These are phyloP conservation scores for Anoplius nigerrimus DNA, from an alignment of 2,888 invertebrate genomes.

Conservation along the genomic window DNA sequence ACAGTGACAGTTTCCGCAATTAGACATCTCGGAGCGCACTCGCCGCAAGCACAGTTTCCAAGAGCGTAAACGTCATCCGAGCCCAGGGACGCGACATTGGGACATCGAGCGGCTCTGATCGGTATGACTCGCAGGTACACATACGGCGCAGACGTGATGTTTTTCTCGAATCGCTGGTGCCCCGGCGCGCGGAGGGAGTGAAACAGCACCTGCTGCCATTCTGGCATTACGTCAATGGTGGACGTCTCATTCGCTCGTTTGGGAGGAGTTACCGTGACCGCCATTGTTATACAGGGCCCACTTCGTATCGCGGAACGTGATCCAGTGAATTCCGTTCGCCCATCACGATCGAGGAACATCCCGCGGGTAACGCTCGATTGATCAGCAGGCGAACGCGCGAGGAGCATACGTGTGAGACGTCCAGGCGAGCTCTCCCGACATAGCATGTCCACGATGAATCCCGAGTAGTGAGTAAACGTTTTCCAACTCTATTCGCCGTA, in stretches of 20 bases:
- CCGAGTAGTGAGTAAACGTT: conserved; percentile 75
- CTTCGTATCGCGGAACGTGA: conserved; percentile 54
- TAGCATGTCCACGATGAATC: conserved; percentile 76
- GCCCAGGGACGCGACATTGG: neutral
- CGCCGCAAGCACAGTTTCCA: too few species aligned
- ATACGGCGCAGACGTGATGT: conserved; percentile 40
- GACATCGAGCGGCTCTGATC: neutral
- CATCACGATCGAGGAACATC: too few species aligned
- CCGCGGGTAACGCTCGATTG: too few species aligned
- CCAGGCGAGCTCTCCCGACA: conserved; percentile 51
- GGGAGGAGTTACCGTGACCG: conserved; percentile 70
- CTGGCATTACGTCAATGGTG: conserved; percentile 71
- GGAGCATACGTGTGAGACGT: too few species aligned
- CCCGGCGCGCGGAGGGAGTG: conserved; percentile 47
- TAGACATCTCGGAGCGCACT: too few species aligned
- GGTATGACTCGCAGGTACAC: neutral
- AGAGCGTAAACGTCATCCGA: too few species aligned
- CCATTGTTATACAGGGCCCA: conserved; percentile 66
- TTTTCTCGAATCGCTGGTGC: conserved; percentile 26
- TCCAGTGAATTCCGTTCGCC: conserved; percentile 39
- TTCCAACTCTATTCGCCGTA: conserved; percentile 40
- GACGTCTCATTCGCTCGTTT: conserved; percentile 64
- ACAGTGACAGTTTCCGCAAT: too few species aligned
- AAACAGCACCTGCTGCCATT: conserved; percentile 63
- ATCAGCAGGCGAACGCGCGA: too few species aligned